Conservation (phyloP, 2,113 vertebrate genomes). For the Tyrannus savana region DNA sequence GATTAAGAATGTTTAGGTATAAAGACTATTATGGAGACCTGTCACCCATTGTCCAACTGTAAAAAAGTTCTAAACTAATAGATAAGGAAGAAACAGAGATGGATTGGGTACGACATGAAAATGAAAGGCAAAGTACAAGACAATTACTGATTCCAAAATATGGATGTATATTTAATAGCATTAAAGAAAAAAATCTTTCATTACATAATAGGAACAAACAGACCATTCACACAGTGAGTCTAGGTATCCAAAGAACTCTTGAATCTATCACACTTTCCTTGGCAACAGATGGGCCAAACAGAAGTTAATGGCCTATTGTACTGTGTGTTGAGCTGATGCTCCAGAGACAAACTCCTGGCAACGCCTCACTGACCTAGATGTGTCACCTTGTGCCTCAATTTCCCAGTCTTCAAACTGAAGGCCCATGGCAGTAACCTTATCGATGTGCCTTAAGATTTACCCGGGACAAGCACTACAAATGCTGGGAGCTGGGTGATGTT, state of each 20-base stretch:
- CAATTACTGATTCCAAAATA: neutral
- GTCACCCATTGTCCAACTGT: neutral
- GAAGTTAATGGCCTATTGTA: neutral
- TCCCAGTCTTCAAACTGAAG: neutral
- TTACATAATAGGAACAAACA: neutral
- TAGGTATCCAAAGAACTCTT: neutral
- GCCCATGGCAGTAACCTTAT: neutral
- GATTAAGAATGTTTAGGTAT: neutral
- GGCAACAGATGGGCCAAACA: neutral
- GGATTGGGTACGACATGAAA: neutral
- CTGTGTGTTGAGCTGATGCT: neutral
- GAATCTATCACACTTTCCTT: neutral
- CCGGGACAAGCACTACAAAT: neutral
- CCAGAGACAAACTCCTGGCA: neutral
- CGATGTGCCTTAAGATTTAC: neutral
- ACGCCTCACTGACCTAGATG: neutral
- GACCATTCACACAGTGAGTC: neutral
- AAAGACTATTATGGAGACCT: neutral
- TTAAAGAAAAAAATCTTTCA: neutral
- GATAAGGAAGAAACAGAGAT: neutral
- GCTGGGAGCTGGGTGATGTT: neutral
- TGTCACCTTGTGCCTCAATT: neutral
- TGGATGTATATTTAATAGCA: fast-evolving
- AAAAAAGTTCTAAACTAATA: neutral
- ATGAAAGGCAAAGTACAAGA: neutral